These are phyloP conservation scores for Standfussiana lucernea DNA, from an alignment of 2,888 invertebrate genomes.

Conservation along the genomic window DNA sequence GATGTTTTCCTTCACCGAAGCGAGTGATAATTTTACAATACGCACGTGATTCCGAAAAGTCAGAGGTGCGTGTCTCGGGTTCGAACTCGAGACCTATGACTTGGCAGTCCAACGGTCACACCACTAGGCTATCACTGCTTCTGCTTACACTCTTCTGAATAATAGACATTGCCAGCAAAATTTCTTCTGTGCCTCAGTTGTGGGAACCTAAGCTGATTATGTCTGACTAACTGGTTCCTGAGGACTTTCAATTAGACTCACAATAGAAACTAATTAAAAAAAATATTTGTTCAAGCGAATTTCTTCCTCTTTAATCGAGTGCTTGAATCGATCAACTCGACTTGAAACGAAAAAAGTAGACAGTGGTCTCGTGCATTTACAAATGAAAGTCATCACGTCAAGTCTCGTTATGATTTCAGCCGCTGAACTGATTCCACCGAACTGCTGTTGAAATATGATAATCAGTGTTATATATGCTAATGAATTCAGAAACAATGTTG, in stretches of 20 bases:
- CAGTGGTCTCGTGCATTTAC: neutral
- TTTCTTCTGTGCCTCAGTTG: no score
- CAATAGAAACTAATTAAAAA: neutral
- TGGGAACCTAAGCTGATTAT: no score
- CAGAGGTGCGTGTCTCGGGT: no score
- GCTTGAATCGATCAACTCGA: neutral
- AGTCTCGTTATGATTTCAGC: slow-evolving; percentile 37
- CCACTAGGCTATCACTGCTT: no score
- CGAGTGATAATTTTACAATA: no score
- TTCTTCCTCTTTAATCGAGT: neutral
- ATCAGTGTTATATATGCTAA: slow-evolving; percentile 70
- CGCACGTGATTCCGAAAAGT: no score
- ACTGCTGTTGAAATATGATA: slow-evolving; percentile 68
- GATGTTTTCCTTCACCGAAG: no score
- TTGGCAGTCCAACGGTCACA: no score
- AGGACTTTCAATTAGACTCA: neutral
- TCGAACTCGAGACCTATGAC: no score
- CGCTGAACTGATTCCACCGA: slow-evolving; percentile 54
- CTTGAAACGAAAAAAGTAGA: neutral
- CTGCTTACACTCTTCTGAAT: no score
- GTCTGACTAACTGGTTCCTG: neutral
- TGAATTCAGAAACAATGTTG: slow-evolving; percentile 65
- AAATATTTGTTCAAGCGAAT: neutral
- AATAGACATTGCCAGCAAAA: no score
- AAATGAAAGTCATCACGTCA: slow-evolving; percentile 8